Evolutionary conservation across 2,888 invertebrate genomes (phyloP).

Genomic region (Netelia melanura): DNA sequence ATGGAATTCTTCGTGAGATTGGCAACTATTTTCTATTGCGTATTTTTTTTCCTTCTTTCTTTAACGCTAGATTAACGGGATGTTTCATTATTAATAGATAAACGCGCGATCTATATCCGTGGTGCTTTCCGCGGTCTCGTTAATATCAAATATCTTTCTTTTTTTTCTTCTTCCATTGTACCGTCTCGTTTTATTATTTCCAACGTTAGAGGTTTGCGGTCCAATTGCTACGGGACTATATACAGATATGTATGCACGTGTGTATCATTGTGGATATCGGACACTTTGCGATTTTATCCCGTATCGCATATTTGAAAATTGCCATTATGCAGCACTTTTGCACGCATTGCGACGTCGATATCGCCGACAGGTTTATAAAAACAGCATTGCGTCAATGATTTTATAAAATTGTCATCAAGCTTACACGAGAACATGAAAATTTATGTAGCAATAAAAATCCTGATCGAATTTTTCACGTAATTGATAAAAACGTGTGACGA

Average conservation of each 20-base stretch:
- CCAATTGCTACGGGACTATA: constrained; percentile 46
- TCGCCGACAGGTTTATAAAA: no score
- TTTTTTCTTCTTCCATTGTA: constrained; percentile 9
- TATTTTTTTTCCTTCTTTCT: no score
- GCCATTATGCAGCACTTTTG: no score
- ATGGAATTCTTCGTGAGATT: constrained; percentile 54
- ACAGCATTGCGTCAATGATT: no score
- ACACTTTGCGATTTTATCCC: no score
- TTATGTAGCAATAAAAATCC: no score
- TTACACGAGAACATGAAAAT: no score
- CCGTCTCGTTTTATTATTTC: constrained; percentile 32
- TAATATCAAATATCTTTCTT: constrained; percentile 46
- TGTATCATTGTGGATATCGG: not conserved
- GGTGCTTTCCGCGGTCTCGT: constrained; percentile 18
- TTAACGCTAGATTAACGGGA: constrained; percentile 54
- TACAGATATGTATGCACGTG: constrained; percentile 4
- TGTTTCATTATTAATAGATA: constrained; percentile 58
- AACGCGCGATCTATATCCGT: constrained; percentile 19
- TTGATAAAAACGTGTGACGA: no score
- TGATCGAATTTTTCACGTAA: no score
- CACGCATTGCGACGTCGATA: no score
- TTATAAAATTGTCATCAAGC: no score
- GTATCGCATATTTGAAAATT: no score
- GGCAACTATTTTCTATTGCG: constrained; percentile 57
- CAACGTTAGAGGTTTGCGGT: constrained; percentile 35